phyloP scores from a whole-genome alignment of 2,888 invertebrate genomes.

The Atrina japonica region DNA sequence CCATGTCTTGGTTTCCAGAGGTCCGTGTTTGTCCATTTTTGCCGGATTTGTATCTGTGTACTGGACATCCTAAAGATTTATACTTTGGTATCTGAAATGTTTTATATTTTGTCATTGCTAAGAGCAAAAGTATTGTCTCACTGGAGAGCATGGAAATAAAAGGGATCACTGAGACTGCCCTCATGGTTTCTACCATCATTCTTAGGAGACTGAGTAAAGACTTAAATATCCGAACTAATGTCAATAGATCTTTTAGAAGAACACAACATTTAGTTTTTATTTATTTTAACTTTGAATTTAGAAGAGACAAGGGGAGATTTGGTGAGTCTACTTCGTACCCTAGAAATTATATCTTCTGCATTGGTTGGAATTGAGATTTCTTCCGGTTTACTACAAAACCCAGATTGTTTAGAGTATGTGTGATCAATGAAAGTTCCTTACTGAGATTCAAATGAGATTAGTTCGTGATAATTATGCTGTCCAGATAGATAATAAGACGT shows the following conservation, averaged over 20 bases:
- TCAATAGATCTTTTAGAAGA: constrained; percentile 4
- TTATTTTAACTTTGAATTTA: background rate
- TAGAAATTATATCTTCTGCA: constrained; percentile 10
- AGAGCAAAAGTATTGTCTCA: constrained; percentile 14
- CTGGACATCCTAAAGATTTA: too few species aligned
- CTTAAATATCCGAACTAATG: constrained; percentile 1
- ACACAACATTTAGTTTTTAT: constrained; percentile 11
- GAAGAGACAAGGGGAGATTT: constrained; percentile 9
- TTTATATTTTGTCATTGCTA: background rate
- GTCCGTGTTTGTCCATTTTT: too few species aligned
- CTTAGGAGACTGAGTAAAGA: background rate
- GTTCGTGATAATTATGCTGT: constrained; percentile 1
- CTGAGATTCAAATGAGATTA: constrained; percentile 1
- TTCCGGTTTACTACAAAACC: constrained; percentile 25
- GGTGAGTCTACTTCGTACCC: constrained; percentile 17
- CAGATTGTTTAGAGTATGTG: background rate
- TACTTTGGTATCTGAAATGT: too few species aligned
- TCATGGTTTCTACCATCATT: background rate
- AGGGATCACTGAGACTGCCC: constrained; percentile 3
- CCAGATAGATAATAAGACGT: constrained; percentile 4
- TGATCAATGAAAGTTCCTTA: constrained; percentile 3
- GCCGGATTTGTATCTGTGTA: too few species aligned
- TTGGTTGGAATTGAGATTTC: constrained; percentile 19
- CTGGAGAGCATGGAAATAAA: constrained; percentile 5
- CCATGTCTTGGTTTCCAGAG: too few species aligned